Base-by-base conservation (phyloP, 1,140 invertebrate genomes). In the Oryctes rhinoceros region DNA sequence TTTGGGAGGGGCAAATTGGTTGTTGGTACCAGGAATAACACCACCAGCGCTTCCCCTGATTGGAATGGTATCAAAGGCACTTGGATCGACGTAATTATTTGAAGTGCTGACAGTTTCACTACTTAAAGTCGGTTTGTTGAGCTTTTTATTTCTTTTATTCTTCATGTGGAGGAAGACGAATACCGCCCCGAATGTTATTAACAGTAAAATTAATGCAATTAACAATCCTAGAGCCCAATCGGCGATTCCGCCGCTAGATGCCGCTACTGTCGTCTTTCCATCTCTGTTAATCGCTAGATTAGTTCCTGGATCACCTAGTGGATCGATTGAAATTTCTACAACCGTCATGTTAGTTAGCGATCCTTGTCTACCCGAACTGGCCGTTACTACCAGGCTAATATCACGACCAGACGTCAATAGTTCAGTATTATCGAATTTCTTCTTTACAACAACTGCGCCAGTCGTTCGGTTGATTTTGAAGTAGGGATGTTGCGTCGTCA, bases 401-500 rank as follows among this genome's bases (percentile, higher is more conserved):
- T 94, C 93, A 84, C 92, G 91, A 0, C 93, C 92, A 7, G 91
- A 89, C 80, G 91, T 90, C 82, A 93, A 90, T 9, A 90, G 86
- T 81, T 88, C 89, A 65, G 89, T 88, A 81, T 90, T 90, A 80
- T 92, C 91, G 10, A 97, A 88, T 86, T 95, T 94, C 84, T 94
- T 93, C 84, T 94, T 95, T 18, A 98, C 90, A 47, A 95, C 92
- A 35, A 99, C 91, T 0, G 94, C 93, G 1, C 98, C 97, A 4
- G 94, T 97, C 0, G 96, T 97, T 82, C 95, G 90, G 86, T 99
- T 98, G 15, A 99, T 92, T 88, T 95, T 95, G 86, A 99, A 98
- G 85, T 96, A 95, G 0, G 93, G 91, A 88, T 96, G 93, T 75
- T 94, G 94, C 0, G 94, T 94, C 10, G 93, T 93, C 13, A 98